Base-by-base conservation (phyloP, 2,888 invertebrate genomes). In the Ophioninae sp. region DNA sequence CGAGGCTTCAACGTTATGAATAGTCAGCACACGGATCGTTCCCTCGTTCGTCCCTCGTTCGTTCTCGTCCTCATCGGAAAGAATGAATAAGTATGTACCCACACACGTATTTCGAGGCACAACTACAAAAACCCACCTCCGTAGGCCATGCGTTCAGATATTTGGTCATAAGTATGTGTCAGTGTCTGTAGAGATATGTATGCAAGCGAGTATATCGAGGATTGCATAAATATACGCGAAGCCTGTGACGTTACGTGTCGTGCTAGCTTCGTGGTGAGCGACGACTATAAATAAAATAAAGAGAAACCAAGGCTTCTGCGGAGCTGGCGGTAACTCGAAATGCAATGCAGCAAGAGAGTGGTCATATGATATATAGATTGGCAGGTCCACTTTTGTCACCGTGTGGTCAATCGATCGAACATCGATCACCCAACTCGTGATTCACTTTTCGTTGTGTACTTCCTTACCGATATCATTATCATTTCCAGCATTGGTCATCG, bases 251-350 rank as follows among this genome's bases (percentile, higher is more conserved):
- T 88, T 88, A 86, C 87, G 86, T 87, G 79, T n/a, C 69, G 65
- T 81, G 86, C 85, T 74, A 75, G 78, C 87, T 81, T 86, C 56
- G 57, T 79, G 79, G 79, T 86, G 89, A 90, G 89, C 88, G 88
- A 90, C 89, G 89, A 89, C 90, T 91, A 90, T 91, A 91, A 91
- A 91, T 90, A 91, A 91, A 89, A 90, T 89, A 89, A 85, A 85
- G 80, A 82, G 68, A 74, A 69, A 59, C 80, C 72, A 67, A 69
- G 64, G 30, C 17, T 64, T 62, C 10, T 30, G 69, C 41, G 68
- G 44, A 76, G 64, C 79, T 74, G 72, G 79, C 75, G 59, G 73
- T 30, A 39, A 61, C 73, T 70, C 56, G 68, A 57, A 74, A 68
- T 83, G 61, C 72, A 70, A 75, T 67, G 67, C 68, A 23, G 20